These are phyloP conservation scores for Bradypodion ventrale DNA, from an alignment of 2,797 vertebrate genomes.

Conservation along the genomic window DNA sequence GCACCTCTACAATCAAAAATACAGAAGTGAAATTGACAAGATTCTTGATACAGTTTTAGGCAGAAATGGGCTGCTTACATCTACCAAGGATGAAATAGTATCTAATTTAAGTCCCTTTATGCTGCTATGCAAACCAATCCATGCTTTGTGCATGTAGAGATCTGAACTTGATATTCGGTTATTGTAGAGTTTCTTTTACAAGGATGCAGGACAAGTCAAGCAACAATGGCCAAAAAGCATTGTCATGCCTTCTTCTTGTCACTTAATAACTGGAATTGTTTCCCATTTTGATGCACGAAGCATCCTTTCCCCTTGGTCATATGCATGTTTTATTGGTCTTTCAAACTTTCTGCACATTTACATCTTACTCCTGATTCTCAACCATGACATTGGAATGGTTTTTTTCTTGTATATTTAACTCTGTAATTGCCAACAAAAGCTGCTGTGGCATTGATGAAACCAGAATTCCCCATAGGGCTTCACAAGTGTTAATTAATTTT, in stretches of 20 bases:
- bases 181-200: neutral
- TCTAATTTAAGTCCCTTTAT: neutral
- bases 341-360: neutral
- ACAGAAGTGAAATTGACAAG: neutral
- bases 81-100: neutral
- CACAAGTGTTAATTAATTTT: neutral
- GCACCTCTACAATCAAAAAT: neutral
- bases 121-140: neutral
- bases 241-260: neutral
- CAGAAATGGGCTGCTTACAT: neutral
- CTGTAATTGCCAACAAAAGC: accelerated
- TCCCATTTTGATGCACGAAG: neutral
- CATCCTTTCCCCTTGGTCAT: neutral
- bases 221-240: neutral
- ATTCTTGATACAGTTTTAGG: neutral
- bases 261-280: neutral
- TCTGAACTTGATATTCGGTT: neutral
- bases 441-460: accelerated
- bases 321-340: neutral
- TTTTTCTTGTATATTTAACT: neutral
- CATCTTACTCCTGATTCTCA: neutral
- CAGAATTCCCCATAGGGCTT: neutral
- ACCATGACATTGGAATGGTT: neutral
- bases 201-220: neutral
- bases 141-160: neutral